Base-by-base conservation (phyloP, 2,888 invertebrate genomes). In the Ectemnius lituratus region DNA sequence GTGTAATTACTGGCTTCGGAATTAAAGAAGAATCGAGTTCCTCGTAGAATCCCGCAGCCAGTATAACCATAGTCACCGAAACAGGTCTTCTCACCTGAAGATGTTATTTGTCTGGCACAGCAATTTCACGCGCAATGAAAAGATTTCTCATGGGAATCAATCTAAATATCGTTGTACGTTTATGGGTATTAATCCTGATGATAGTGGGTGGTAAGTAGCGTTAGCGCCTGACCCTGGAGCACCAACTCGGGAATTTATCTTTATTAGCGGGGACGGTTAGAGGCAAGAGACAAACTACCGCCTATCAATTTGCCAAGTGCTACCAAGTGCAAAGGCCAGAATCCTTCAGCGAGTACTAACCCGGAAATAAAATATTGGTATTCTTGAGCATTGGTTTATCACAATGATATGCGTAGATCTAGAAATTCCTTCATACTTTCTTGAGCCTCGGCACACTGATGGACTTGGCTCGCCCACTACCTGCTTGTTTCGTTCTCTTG, bases 1-100 rank as follows among this genome's bases (percentile, higher is more conserved):
- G 66, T 83, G 83, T 86, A 86, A 86, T 86, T 86, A 85, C 84
- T 79, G 74, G 70, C 63, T 68, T 67, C 66, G 37, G 37, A 37
- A 37, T 37, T 52, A 16, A 14, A 16, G n/a, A 52, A 16, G n/a
- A 5, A 52, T 52, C 16, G 1, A 16, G 52, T 16, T 14, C 3
- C 23, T 23, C 23, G 23, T 23, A 13, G 52, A 52, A 52, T n/a
- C 52, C 52, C 6, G 37, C 5, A n/a, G 52, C 52, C 8, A 0
- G 52, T 16, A 52, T 52, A 14, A 52, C 52, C 16, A 14, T 52
- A 16, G 13, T 4, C 5, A 16, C 6, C 16, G 52, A 16, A 14
- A 16, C 52, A 14, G 52, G n/a, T 52, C 16, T 57, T 57, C 52
- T 47, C 52, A 37, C 37, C 37, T 37, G 37, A n/a, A 37, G 37